phyloP scores from a whole-genome alignment of 1,140 invertebrate genomes.

The Ctenoplectra terminalis region DNA sequence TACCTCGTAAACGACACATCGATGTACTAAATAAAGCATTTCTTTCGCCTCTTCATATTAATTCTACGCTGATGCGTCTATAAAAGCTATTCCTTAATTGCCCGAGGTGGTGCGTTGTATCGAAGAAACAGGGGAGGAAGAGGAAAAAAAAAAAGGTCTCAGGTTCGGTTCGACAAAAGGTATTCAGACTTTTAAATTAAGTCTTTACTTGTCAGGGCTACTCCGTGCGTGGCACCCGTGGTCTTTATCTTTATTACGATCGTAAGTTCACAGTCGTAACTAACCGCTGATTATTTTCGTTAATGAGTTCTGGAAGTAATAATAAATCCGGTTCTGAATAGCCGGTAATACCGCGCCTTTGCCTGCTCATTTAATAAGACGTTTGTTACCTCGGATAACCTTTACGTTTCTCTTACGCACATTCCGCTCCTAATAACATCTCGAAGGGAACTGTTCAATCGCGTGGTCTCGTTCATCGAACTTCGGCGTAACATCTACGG shows the following conservation, averaged over 20 bases:
- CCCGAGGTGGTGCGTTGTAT: background rate
- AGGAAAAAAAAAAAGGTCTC: background rate
- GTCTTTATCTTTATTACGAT: slow-evolving; percentile 48
- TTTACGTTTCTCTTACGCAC: slow-evolving; percentile 24
- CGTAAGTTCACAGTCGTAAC: slow-evolving; percentile 53
- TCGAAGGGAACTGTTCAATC: no score
- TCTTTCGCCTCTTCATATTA: background rate
- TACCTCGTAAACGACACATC: background rate
- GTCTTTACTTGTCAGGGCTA: background rate
- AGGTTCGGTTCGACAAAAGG: background rate
- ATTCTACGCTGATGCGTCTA: background rate
- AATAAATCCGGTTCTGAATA: slow-evolving; percentile 57
- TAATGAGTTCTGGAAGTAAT: slow-evolving; percentile 60
- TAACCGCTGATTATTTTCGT: slow-evolving; percentile 62
- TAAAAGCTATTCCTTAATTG: background rate
- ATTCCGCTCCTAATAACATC: slow-evolving; percentile 41
- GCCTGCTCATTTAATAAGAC: slow-evolving; percentile 26
- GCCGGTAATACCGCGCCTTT: slow-evolving; percentile 14
- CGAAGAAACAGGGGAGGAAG: background rate
- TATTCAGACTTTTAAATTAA: slow-evolving; percentile 8
- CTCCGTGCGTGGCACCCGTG: background rate
- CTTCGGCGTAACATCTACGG: background rate
- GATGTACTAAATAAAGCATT: background rate
- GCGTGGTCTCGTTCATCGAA: slow-evolving; percentile 11
- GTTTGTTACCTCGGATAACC: slow-evolving; percentile 11